These are phyloP conservation scores for Tyria jacobaeae DNA, from an alignment of 2,888 invertebrate genomes.

Conservation along the genomic window DNA sequence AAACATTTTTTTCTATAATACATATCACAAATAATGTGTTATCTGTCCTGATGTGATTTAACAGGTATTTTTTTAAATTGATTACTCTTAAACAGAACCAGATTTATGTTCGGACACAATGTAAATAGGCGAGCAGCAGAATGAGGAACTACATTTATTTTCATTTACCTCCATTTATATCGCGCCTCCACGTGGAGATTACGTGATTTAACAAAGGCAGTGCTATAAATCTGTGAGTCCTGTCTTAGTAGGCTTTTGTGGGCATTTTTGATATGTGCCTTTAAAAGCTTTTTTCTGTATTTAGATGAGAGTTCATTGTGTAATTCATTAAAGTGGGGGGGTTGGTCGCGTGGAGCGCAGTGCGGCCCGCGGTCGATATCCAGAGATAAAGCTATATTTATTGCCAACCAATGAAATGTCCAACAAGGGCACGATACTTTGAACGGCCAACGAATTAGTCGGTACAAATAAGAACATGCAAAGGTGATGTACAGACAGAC, in stretches of 20 bases:
- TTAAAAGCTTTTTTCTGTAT: conserved; percentile 87
- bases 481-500: conserved; percentile 37
- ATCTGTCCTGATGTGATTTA: conserved; percentile 86
- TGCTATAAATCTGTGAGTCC: conserved; percentile 83
- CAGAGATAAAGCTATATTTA: conserved; percentile 83
- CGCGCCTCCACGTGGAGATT: conserved; percentile 85
- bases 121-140: conserved; percentile 83
- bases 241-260: conserved; percentile 87
- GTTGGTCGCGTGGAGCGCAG: conserved; percentile 73
- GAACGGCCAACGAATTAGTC: conserved; percentile 78
- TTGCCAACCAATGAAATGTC: conserved; percentile 80
- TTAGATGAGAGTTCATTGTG: conserved; percentile 87
- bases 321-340: conserved; percentile 85
- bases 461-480: conserved; percentile 71
- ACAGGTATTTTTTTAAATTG: conserved; percentile 84
- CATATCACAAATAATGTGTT: conserved; percentile 81
- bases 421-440: conserved; percentile 77
- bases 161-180: conserved; percentile 86
- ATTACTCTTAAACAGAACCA: conserved; percentile 79
- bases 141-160: conserved; percentile 86
- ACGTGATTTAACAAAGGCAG: conserved; percentile 86
- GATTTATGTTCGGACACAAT: conserved; percentile 79
- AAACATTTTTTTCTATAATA: conserved; percentile 78
- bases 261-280: conserved; percentile 87
- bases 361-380: conserved; percentile 81